A percentile compares a stretch with the other conserved stretches of the same genome.
Evolutionary conservation across 2,888 invertebrate species (phyloP).

Genomic region (Calliphora vomitoria): DNA sequence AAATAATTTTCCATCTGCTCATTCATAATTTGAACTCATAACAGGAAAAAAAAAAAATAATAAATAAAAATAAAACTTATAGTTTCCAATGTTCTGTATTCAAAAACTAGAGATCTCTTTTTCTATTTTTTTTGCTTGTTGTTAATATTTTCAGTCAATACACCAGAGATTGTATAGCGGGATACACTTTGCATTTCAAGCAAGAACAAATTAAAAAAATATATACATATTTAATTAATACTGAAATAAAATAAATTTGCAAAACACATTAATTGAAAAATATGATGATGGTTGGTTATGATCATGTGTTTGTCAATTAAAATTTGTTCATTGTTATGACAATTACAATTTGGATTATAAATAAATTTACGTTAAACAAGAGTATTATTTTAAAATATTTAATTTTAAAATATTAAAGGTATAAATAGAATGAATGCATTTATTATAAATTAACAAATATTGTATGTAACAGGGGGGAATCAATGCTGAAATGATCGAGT

Average conservation of each 20-base stretch:
- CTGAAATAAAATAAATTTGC: constrained; percentile 46
- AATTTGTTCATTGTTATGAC: constrained; percentile 23
- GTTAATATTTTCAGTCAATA: background rate
- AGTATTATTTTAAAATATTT: constrained; percentile 11
- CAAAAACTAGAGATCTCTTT: constrained; percentile 40
- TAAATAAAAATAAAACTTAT: background rate
- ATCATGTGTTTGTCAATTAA: constrained; percentile 52
- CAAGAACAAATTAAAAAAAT: background rate
- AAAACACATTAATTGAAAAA: constrained; percentile 53
- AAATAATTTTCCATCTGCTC: constrained; percentile 66
- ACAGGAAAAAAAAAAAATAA: constrained; percentile 19
- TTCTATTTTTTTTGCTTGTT: constrained; percentile 36
- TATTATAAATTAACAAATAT: too few species aligned
- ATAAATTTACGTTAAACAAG: constrained; percentile 28
- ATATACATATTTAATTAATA: constrained; percentile 48
- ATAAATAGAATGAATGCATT: background rate
- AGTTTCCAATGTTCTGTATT: constrained; percentile 40
- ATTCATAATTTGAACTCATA: constrained; percentile 59
- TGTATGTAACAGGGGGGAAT: too few species aligned
- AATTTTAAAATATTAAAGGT: background rate
- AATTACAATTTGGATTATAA: constrained; percentile 33
- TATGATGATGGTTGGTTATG: constrained; percentile 9
- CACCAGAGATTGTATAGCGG: background rate
- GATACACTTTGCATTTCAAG: background rate
- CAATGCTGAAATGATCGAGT: too few species aligned